A percentile compares a stretch with the other conserved stretches of the same genome.
Evolutionary conservation across 2,113 vertebrate species (phyloP).

Genomic region (Bubo bubo): DNA sequence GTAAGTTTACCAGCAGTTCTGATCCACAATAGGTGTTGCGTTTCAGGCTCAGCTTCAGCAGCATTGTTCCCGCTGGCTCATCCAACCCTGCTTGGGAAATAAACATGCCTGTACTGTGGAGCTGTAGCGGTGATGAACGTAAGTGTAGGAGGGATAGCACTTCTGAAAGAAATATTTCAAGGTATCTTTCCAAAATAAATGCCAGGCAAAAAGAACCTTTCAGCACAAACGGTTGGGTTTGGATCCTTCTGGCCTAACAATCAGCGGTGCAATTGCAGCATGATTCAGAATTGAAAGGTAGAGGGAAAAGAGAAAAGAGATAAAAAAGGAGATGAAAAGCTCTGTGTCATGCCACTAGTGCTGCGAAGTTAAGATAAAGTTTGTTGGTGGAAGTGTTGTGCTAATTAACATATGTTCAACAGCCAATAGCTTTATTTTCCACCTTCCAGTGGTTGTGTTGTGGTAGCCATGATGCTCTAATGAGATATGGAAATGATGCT

Average conservation of each 20-base stretch:
- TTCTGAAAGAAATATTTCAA: background rate
- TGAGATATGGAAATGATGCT: background rate
- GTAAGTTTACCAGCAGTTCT: background rate
- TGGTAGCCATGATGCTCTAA: background rate
- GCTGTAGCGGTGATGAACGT: background rate
- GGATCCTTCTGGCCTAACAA: background rate
- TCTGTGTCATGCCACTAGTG: background rate
- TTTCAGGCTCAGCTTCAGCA: background rate
- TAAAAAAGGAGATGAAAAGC: background rate
- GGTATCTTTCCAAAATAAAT: background rate
- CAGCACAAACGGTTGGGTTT: accelerated
- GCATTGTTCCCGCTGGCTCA: background rate
- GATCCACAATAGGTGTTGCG: background rate
- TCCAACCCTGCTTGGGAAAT: background rate
- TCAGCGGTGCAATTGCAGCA: accelerated
- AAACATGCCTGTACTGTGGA: background rate
- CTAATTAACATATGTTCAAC: background rate
- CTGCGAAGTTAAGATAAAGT: background rate
- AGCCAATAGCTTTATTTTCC: background rate
- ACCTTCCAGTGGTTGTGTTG: background rate
- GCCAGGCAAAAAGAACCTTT: background rate
- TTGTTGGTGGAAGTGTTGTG: background rate
- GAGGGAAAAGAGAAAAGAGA: background rate
- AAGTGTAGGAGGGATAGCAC: background rate
- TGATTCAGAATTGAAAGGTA: background rate